phyloP scores from a whole-genome alignment of 2,888 invertebrate species.

The Troglohyphantes excavatus region DNA sequence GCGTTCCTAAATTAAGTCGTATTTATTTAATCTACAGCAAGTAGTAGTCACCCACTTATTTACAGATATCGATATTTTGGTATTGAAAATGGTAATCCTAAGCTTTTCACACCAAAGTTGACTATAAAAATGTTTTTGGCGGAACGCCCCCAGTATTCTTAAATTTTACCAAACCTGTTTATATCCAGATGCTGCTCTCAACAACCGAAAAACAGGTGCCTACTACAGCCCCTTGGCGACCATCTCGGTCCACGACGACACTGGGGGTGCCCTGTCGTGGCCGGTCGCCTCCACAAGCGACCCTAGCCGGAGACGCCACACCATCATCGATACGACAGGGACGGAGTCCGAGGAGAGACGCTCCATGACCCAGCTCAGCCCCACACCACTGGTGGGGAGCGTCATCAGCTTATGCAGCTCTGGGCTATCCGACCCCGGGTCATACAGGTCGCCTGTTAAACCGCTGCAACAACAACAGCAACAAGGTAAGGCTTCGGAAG shows the following conservation, averaged over 20 bases:
- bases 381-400: slow-evolving; percentile 72
- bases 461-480: not conserved
- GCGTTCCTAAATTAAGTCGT: too few relatives aligned
- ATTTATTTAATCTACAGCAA: too few relatives aligned
- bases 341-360: slow-evolving; percentile 31
- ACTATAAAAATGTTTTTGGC: too few relatives aligned
- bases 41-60: too few relatives aligned
- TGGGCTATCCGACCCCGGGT: slow-evolving; percentile 50
- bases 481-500: too few relatives aligned
- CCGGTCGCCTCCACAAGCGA: slow-evolving; percentile 57
- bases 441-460: slow-evolving; percentile 52
- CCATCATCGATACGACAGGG: slow-evolving; percentile 12
- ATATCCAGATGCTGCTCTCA: slow-evolving; percentile 26
- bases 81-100: too few relatives aligned
- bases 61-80: too few relatives aligned
- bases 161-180: too few relatives aligned
- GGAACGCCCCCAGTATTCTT: too few relatives aligned
- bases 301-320: slow-evolving; percentile 35
- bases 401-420: slow-evolving; percentile 73
- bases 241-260: slow-evolving; percentile 53
- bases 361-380: slow-evolving; percentile 52
- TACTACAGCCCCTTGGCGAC: slow-evolving; percentile 72
- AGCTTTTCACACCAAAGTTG: too few relatives aligned
- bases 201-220: slow-evolving; percentile 33
- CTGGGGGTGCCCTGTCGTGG: slow-evolving; percentile 60